These are phyloP conservation scores for Myotis myotis DNA, from an alignment of 2,797 vertebrate species.

Conservation along the genomic window DNA sequence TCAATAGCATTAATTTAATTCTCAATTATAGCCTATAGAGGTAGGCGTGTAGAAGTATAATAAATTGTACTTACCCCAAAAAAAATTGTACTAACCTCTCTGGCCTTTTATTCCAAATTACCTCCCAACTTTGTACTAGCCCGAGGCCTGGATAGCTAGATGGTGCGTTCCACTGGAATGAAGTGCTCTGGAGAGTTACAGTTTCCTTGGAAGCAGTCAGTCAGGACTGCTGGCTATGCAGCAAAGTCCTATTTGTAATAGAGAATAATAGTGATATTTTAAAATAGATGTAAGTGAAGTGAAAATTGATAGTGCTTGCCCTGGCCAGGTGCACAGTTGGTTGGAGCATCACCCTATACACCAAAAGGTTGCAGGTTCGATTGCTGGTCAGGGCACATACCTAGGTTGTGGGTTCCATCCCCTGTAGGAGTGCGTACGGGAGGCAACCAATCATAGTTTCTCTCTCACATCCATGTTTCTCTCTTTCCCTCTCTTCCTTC, in stretches of 20 bases:
- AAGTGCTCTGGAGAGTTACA: background rate
- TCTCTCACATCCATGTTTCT: background rate
- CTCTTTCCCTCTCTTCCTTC: background rate
- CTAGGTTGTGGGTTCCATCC: background rate
- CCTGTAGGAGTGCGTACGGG: fast-evolving
- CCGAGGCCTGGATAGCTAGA: background rate
- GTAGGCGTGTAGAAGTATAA: slow-evolving; percentile 48
- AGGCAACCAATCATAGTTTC: background rate
- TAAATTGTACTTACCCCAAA: background rate
- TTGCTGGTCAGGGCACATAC: background rate
- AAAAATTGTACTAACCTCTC: background rate
- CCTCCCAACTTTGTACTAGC: background rate
- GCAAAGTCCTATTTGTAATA: slow-evolving; percentile 7
- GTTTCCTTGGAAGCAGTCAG: background rate
- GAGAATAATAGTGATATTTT: slow-evolving; percentile 47
- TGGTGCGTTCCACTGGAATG: background rate
- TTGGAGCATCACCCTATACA: background rate
- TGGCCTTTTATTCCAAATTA: slow-evolving; percentile 14
- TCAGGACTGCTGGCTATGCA: background rate
- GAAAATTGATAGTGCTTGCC: slow-evolving; percentile 34
- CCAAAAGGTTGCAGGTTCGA: background rate
- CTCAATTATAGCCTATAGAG: slow-evolving; percentile 63
- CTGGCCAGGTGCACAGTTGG: background rate
- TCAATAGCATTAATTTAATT: slow-evolving; percentile 40
- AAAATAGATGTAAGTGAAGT: slow-evolving; percentile 53